phyloP scores from a whole-genome alignment of 2,888 invertebrate species.

The Oscheius myriophilus region DNA sequence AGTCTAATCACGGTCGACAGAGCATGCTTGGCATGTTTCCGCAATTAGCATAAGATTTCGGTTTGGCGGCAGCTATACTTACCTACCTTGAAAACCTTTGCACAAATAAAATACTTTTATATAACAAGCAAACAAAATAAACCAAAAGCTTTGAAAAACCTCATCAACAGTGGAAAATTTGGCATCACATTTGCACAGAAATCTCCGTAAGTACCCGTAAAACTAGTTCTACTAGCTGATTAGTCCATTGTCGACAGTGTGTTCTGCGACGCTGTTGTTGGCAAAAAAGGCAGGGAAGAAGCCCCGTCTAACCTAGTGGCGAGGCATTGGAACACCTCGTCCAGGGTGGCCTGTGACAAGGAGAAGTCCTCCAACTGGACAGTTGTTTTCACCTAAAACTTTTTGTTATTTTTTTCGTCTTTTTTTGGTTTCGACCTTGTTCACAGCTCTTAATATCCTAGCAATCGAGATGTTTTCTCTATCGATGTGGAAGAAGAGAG shows the following conservation, averaged over 20 bases:
- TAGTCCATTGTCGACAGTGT: constrained; percentile 3
- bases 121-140: neutral
- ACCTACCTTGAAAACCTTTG: too few relatives aligned
- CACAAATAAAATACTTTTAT: constrained; percentile 11
- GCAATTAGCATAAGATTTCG: too few relatives aligned
- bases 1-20: too few relatives aligned
- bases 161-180: too few relatives aligned
- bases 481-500: constrained; percentile 39
- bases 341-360: constrained; percentile 63
- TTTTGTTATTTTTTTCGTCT: too few relatives aligned
- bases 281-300: neutral
- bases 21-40: too few relatives aligned
- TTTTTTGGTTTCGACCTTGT: constrained; percentile 33
- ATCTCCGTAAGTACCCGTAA: neutral
- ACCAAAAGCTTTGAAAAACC: neutral
- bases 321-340: constrained; percentile 63
- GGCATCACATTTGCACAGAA: neutral
- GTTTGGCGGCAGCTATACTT: too few relatives aligned
- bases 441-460: constrained; percentile 45
- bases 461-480: constrained; percentile 40
- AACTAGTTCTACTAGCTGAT: neutral
- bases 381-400: constrained; percentile 40
- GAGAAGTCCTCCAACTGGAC: constrained; percentile 56
- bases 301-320: too few relatives aligned
- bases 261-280: neutral